Evolutionary conservation across 53 echinoderm and acorn worm genomes (phyloP), one percentile per base, ranked within the genome.

Genomic region (Pentamera pediparva): DNA sequence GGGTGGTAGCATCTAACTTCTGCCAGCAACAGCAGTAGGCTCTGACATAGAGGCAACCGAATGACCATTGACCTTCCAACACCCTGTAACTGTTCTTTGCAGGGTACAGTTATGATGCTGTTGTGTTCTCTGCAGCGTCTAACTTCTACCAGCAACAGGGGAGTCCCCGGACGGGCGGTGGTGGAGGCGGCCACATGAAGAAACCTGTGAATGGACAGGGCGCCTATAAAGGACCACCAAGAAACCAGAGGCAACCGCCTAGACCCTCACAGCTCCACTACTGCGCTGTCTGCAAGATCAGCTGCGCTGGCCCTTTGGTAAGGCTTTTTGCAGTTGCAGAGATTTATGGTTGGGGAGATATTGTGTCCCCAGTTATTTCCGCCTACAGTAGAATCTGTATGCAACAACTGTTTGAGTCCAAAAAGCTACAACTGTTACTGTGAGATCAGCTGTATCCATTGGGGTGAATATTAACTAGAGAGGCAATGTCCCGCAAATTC

Each of bases 281-380:
- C 79, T 98, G 98, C 67, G 98, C 91, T 37, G 85, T 98, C 55
- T 98, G 98, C 70, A 98, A 98, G 88, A 98, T 98, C 75, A 98
- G 98, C 79, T 98, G 98, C 75, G 98, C 98, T 78, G 98, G 98
- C 38, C 98, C 98, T 10, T 83, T 85, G 89, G 98, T 98, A 77
- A 71, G 84, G 35, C 3, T n/a, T 45, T 45, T 45, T n/a, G n/a
- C n/a, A n/a, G n/a, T n/a, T n/a, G n/a, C n/a, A n/a, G n/a, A n/a
- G n/a, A n/a, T n/a, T n/a, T n/a, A n/a, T n/a, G n/a, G n/a, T n/a
- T n/a, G n/a, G n/a, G n/a, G n/a, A n/a, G n/a, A n/a, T n/a, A n/a
- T n/a, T n/a, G n/a, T n/a, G n/a, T n/a, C n/a, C n/a, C n/a, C n/a
- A n/a, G n/a, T n/a, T n/a, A n/a, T n/a, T n/a, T n/a, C n/a, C n/a